Base-by-base conservation (phyloP, 2,797 vertebrate species). In the Coendou prehensilis region DNA sequence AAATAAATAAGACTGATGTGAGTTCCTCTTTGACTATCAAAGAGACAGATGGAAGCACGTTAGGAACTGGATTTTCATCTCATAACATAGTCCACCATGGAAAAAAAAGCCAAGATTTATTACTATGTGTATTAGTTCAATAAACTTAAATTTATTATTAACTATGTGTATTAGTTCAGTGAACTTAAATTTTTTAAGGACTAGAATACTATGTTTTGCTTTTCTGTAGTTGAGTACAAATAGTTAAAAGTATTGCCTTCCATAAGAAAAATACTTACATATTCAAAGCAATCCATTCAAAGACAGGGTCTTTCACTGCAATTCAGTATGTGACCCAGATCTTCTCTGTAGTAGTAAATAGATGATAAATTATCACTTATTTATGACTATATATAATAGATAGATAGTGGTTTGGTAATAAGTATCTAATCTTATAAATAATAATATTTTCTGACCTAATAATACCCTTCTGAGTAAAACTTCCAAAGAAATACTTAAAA, bases 361-460 rank as follows among this genome's bases (percentile, higher is more conserved):
- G 56, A 63, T 87, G 8, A 14, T 80, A 83, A 79, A 94, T 83
- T 82, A 75, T 76, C 85, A 82, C 88, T 86, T 59, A 57, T 13
- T 84, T 54, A 28, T 86, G 3, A 37, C 8, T 47, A 33, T 30
- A 10, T 82, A 45, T 13, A 59, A 59, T n/a, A 89, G 2, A 63
- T 94, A 37, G 17, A 92, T 63, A 69, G 41, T 56, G 18, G 50
- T 61, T 93, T 96, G 50, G 15, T 30, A 90, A 78, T 78, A 88
- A 45, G 57, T 91, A 33, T 5, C 3, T 63, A 50, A 8, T 93
- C 18, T 76, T 73, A n/a, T 91, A 97, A 94, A 88, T 86, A 17
- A 56, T 87, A 78, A 33, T 94, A 50, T 86, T 91, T 96, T 91
- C 54, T 82, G 26, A 94, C 8, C 37, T 28, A 94, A 54, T 45